Conservation (phyloP, 2,113 vertebrate species). For the Amphilophus citrinellus region DNA sequence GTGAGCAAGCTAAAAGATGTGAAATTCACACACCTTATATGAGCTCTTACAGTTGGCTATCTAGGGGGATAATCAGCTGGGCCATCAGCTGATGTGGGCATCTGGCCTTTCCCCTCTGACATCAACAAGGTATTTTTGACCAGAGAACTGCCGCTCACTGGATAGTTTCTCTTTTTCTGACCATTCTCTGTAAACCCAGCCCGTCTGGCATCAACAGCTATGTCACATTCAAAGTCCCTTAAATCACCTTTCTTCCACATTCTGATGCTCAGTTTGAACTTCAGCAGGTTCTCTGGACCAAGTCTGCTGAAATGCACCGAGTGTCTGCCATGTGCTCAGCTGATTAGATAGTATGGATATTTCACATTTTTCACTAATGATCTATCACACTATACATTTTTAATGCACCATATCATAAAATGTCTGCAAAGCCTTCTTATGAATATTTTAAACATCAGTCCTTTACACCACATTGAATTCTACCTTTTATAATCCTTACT, state of each 20-base stretch:
- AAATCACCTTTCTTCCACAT: no score
- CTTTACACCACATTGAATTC: neutral
- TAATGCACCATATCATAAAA: conserved; percentile 6
- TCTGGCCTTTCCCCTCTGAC: no score
- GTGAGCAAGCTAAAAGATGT: neutral
- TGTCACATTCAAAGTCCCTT: no score
- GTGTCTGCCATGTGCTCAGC: neutral
- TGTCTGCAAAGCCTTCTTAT: neutral
- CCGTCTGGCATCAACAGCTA: no score
- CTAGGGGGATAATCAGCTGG: neutral
- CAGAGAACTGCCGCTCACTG: no score
- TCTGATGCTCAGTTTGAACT: neutral
- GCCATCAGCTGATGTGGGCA: no score
- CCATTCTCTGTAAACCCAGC: no score
- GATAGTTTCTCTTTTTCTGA: no score
- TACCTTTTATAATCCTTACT: neutral
- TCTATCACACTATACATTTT: neutral
- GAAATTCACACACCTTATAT: neutral
- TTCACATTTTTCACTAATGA: neutral
- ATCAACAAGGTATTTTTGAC: no score
- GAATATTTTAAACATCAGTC: neutral
- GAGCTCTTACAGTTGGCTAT: neutral
- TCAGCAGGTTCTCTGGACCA: neutral
- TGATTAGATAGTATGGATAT: conserved; percentile 2
- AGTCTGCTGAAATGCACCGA: neutral